phyloP scores from a whole-genome alignment of 1,140 invertebrate species.

The Drosophila truncata region DNA sequence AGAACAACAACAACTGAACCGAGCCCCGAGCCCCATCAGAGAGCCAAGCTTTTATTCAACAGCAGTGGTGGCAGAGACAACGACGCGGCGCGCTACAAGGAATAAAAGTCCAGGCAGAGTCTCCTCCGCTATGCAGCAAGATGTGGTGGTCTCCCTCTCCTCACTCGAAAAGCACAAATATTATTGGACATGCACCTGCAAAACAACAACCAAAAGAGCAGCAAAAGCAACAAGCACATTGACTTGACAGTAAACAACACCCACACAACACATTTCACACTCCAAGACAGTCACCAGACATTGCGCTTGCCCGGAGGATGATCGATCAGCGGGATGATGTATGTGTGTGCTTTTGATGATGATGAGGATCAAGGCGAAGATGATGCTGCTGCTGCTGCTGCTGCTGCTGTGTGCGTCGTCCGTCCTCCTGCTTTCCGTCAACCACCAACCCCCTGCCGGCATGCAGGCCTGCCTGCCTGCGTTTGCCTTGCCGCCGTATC shows the following conservation, averaged over 20 bases:
- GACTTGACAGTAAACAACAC: conserved; percentile 22
- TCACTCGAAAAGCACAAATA: conserved; percentile 25
- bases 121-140: conserved; percentile 12
- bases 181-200: conserved; percentile 44
- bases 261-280: conserved; percentile 26
- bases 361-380: conserved; percentile 31
- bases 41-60: conserved; percentile 37
- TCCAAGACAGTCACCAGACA: conserved; percentile 32
- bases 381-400: conserved; percentile 44
- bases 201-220: conserved; percentile 20
- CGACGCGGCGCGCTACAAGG: conserved; percentile 35
- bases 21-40: conserved; percentile 31
- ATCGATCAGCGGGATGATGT: conserved; percentile 13
- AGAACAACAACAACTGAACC: conserved; percentile 37
- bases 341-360: conserved; percentile 40
- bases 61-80: conserved; percentile 42
- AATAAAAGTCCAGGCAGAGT: conserved; percentile 24
- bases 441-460: conserved; percentile 52
- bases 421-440: conserved; percentile 55
- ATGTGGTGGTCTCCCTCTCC: conserved; percentile 27
- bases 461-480: conserved; percentile 43
- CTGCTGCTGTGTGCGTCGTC: conserved; percentile 61
- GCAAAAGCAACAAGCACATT: conserved; percentile 44
- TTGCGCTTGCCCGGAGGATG: conserved; percentile 40
- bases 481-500: conserved; percentile 70